Percentiles rank a stretch among this genome's conserved stretches.
Conservation (phyloP, 2,113 vertebrate genomes). For the Heliornis fulica region DNA sequence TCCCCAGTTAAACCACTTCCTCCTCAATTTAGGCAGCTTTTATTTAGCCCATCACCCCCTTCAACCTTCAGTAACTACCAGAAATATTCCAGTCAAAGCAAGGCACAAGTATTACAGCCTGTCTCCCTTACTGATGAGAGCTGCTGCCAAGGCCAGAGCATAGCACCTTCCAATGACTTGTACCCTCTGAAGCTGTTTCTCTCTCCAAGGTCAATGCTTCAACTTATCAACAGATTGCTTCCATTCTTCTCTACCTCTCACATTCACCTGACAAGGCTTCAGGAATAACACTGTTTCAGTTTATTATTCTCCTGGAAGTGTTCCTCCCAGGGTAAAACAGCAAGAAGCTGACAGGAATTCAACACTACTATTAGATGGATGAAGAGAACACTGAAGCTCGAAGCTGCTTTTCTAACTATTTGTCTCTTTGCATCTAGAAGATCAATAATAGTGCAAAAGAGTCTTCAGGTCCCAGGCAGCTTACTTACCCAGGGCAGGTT, state of each 20-base stretch:
- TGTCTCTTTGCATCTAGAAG: background rate
- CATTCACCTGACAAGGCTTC: constrained; percentile 2
- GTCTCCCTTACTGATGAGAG: background rate
- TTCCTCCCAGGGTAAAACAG: background rate
- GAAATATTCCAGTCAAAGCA: background rate
- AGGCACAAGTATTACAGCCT: background rate
- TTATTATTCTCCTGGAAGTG: constrained; percentile 26
- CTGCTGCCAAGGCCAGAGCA: background rate
- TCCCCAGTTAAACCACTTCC: background rate
- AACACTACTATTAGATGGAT: background rate
- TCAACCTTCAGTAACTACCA: background rate
- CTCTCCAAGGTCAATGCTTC: background rate
- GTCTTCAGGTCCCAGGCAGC: background rate
- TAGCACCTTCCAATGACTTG: background rate
- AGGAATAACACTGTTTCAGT: background rate
- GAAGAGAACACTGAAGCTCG: background rate
- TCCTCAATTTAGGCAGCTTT: background rate
- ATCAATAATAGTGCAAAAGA: background rate
- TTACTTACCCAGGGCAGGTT: background rate
- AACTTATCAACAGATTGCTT: background rate
- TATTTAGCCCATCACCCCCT: background rate
- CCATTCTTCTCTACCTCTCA: background rate
- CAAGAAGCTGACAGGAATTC: background rate
- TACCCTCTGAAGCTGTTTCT: background rate
- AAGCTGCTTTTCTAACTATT: constrained; percentile 15